A percentile compares a stretch with the other conserved stretches of the same genome.
Evolutionary conservation across 2,888 invertebrate species (phyloP).

Genomic region (Theretra japonica): DNA sequence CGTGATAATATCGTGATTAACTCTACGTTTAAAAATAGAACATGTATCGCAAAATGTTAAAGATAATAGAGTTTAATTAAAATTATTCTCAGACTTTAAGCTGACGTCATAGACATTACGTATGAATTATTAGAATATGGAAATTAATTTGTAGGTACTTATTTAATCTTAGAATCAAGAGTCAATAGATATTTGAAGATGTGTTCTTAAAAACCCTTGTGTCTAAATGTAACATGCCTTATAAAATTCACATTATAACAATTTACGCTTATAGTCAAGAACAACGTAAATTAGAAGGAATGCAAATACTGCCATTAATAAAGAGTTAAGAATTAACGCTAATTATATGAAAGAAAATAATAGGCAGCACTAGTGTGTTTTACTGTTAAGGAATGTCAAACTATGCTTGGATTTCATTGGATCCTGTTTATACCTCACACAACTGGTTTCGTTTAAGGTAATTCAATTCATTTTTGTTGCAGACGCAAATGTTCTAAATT

Average conservation of each 20-base stretch:
- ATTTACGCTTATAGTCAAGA: neutral
- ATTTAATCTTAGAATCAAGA: too few species aligned
- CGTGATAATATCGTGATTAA: neutral
- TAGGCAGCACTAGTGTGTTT: neutral
- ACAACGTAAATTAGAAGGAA: conserved; percentile 1
- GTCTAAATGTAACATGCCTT: too few species aligned
- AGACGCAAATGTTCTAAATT: too few species aligned
- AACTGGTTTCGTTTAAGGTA: neutral
- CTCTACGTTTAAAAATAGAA: neutral
- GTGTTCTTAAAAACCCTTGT: too few species aligned
- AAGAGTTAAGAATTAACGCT: neutral
- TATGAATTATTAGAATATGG: neutral
- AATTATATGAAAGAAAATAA: conserved; percentile 4
- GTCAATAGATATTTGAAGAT: too few species aligned
- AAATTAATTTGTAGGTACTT: too few species aligned
- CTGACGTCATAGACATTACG: neutral
- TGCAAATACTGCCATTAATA: neutral
- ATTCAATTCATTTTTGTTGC: neutral
- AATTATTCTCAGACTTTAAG: neutral
- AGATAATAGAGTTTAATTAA: neutral
- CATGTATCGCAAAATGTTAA: neutral
- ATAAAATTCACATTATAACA: neutral
- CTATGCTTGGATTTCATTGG: neutral
- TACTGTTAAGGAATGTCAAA: neutral
- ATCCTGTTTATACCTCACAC: neutral